Percentiles rank a stretch among this genome's conserved stretches.
Conservation (phyloP, 92 coral and sea anemone genomes). For the Palythoa caribaeorum region DNA sequence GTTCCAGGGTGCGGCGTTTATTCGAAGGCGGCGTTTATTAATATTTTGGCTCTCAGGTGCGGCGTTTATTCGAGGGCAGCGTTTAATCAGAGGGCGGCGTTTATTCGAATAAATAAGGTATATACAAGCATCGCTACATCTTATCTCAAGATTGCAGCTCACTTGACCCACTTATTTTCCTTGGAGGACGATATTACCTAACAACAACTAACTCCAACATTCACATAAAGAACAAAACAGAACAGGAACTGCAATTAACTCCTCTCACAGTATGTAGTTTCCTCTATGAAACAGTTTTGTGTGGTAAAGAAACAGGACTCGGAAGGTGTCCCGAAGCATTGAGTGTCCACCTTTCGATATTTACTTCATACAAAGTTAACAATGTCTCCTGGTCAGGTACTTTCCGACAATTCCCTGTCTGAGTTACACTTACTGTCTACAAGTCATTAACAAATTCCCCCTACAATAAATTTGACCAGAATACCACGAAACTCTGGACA, state of each 20-base stretch:
- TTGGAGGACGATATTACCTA: too few relatives aligned
- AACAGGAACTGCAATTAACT: not conserved
- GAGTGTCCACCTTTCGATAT: not conserved
- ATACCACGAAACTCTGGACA: not conserved
- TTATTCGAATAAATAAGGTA: too few relatives aligned
- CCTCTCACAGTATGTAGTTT: constrained; percentile 7
- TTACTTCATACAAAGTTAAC: not conserved
- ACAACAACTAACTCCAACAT: too few relatives aligned
- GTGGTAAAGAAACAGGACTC: not conserved
- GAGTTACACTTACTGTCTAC: constrained; percentile 1
- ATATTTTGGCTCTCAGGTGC: too few relatives aligned
- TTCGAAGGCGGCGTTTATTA: too few relatives aligned
- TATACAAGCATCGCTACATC: too few relatives aligned
- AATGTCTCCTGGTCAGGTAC: not conserved
- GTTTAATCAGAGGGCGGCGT: too few relatives aligned
- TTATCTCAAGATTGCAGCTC: too few relatives aligned
- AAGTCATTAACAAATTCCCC: not conserved
- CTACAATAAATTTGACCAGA: not conserved
- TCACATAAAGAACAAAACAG: too few relatives aligned
- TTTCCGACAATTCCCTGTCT: not conserved
- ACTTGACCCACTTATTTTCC: too few relatives aligned
- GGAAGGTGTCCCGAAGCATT: not conserved
- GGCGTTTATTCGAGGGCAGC: too few relatives aligned
- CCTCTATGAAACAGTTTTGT: not conserved
- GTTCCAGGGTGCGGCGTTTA: too few relatives aligned